Conservation (phyloP, 2,113 vertebrate genomes). For the Prietella phreatophila region DNA sequence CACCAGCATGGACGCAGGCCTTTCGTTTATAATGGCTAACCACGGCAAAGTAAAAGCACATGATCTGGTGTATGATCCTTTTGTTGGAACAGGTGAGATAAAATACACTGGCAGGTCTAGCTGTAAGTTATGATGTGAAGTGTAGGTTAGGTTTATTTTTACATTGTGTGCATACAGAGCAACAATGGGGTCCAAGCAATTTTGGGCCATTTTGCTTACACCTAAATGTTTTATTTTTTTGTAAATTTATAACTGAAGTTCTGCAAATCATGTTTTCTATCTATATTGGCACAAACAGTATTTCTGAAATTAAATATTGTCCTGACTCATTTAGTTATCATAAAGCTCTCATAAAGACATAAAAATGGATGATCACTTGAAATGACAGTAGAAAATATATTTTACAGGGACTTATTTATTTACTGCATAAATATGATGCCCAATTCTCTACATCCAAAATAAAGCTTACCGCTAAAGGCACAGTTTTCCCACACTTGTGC, state of each 20-base stretch:
- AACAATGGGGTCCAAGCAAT: not conserved
- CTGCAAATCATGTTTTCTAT: not conserved
- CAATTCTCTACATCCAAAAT: not conserved
- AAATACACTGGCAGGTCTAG: not conserved
- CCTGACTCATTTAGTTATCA: not conserved
- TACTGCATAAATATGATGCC: not conserved
- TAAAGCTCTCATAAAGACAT: not conserved
- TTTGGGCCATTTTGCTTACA: not conserved
- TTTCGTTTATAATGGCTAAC: slow-evolving; percentile 97
- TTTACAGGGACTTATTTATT: not conserved
- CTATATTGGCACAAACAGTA: not conserved
- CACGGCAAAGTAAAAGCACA: slow-evolving; percentile 90
- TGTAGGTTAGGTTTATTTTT: not conserved
- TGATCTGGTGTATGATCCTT: slow-evolving; percentile 93
- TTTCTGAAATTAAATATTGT: not conserved
- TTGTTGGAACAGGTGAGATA: slow-evolving; percentile 92
- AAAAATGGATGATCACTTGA: not conserved
- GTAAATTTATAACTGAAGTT: not conserved
- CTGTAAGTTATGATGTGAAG: not conserved
- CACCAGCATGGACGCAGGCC: slow-evolving; percentile 95
- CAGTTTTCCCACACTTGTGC: not conserved
- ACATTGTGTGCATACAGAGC: not conserved
- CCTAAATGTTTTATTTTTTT: not conserved
- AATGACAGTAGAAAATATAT: not conserved
- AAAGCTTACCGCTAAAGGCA: not conserved